Base-by-base conservation (phyloP, 2,888 invertebrate genomes). In the Eristalinus sepulchralis region DNA sequence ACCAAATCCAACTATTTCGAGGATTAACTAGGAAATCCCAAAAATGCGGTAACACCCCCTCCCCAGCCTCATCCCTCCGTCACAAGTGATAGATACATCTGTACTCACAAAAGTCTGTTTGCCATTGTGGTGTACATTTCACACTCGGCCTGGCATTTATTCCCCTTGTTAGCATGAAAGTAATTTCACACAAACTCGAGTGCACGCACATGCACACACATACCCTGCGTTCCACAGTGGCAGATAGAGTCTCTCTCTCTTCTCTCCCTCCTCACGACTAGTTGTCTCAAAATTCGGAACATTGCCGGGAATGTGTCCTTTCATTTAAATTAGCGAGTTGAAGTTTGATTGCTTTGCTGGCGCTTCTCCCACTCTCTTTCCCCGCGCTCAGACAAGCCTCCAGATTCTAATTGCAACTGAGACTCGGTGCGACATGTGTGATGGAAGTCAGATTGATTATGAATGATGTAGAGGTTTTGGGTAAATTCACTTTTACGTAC, bases 271-370 rank as follows among this genome's bases (percentile, higher is more conserved):
- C 39, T 39, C 57, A 3, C n/a, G n/a, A n/a, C 1, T 47, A 24
- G 57, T 57, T 57, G 10, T 24, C 57, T 57, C 57, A 11, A 24
- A 57, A 57, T 27, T 57, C 24, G 13, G 57, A 57, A 57, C 57
- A 24, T 13, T 24, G 24, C 10, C 22, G 57, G 22, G n/a, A 27
- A 8, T 20, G 20, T 31, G 33, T 68, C 13, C 27, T 22, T 55
- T 57, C 57, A 68, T 68, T 68, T 68, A 68, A 68, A 68, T 68
- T 68, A 57, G 57, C 55, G 33, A 57, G 47, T 47, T 68, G 27
- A 68, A 68, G 55, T 68, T 68, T 68, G 55, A 68, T 68, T 57
- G 27, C 55, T n/a, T 31, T 57, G 22, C 57, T 24, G 24, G 11
- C 22, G 17, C 1, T 22, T 22, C 20, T 9, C 8, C 10, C 1